phyloP scores from a whole-genome alignment of 1,140 invertebrate species.

The Drosophila nannoptera region DNA sequence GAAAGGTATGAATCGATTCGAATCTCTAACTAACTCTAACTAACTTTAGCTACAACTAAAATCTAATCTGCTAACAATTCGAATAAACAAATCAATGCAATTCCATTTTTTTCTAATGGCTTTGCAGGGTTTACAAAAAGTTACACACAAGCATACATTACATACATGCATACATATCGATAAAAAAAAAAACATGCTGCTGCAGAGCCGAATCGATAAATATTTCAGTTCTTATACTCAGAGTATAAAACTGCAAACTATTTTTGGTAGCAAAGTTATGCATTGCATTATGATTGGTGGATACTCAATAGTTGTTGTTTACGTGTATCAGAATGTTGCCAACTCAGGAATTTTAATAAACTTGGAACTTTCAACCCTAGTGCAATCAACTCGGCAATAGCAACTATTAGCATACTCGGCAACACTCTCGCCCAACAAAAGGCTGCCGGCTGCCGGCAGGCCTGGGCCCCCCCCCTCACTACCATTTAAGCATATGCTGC shows the following conservation, averaged over 20 bases:
- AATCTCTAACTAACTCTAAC: too few relatives aligned
- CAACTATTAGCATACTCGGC: too few relatives aligned
- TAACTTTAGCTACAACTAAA: too few relatives aligned
- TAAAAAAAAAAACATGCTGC: background rate
- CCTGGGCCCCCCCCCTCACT: too few relatives aligned
- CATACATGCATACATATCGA: too few relatives aligned
- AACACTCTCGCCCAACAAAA: too few relatives aligned
- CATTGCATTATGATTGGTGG: background rate
- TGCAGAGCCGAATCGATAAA: background rate
- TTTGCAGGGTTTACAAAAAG: too few relatives aligned
- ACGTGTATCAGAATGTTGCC: background rate
- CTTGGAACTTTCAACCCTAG: background rate
- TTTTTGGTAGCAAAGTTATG: background rate
- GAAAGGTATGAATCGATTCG: constrained; percentile 81
- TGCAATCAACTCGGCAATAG: too few relatives aligned
- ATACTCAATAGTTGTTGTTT: background rate
- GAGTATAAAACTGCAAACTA: background rate
- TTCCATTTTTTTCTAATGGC: constrained; percentile 6
- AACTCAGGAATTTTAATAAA: background rate
- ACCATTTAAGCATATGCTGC: too few relatives aligned
- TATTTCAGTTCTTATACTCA: background rate
- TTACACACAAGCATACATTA: too few relatives aligned
- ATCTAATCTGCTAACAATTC: too few relatives aligned
- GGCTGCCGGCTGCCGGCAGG: too few relatives aligned
- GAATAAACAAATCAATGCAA: background rate